Conservation (phyloP, 2,113 vertebrate genomes). For the Nansenia antarctica region DNA sequence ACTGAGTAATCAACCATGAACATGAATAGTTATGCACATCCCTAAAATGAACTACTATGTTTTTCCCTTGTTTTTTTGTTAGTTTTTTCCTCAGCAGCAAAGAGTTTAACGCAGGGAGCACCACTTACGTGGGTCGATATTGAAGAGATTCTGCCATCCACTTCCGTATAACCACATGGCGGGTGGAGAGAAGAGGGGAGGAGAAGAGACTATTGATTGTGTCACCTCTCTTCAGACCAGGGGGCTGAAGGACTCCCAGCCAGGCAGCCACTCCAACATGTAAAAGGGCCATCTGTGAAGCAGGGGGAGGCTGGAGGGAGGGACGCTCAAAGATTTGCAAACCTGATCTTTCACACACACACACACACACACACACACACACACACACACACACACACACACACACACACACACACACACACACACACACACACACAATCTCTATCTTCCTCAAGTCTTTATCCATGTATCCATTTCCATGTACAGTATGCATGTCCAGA, state of each 20-base stretch:
- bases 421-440: no score
- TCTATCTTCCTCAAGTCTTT: no score
- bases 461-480: no score
- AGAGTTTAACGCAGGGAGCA: neutral
- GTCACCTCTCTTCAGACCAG: constrained; percentile 61
- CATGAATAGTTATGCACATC: no score
- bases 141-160: constrained; percentile 32
- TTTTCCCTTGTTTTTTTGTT: neutral
- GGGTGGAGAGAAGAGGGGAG: constrained; percentile 29
- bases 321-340: constrained; percentile 17
- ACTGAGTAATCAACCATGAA: no score
- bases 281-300: constrained; percentile 57
- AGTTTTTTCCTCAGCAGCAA: neutral
- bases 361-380: no score
- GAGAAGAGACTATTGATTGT: constrained; percentile 61
- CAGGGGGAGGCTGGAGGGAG: constrained; percentile 29
- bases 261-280: constrained; percentile 49
- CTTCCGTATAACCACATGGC: constrained; percentile 22
- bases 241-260: constrained; percentile 58
- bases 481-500: neutral
- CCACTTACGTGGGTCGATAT: neutral
- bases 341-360: constrained; percentile 18
- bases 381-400: no score
- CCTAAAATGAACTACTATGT: neutral
- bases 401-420: no score